Base-by-base conservation (phyloP, 2,113 vertebrate species). In the Cranoglanis bouderius region DNA sequence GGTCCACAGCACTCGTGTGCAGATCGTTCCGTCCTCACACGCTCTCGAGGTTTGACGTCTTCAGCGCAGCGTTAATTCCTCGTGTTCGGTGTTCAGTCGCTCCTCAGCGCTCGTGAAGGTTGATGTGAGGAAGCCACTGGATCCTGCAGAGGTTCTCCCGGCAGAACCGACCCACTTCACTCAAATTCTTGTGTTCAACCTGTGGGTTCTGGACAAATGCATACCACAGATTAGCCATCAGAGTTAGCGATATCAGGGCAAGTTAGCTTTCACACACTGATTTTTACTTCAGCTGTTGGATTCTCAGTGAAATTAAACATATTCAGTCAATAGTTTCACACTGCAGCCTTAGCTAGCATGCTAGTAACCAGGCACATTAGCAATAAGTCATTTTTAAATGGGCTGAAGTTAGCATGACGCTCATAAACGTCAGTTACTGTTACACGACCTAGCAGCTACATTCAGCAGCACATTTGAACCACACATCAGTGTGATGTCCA, bases 121-220 rank as follows among this genome's bases (percentile, higher is more conserved):
- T 92, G 24, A 99, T 94, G 75, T 90, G 96, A 0, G 97, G 97
- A 7, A 98, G 95, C 98, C 97, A 98, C 92, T 98, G 97, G 91
- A 98, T 95, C 40, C 93, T 95, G 24, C 96, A 95, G 0, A 96
- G 95, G 90, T 97, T 97, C 87, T 99, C 97, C 61, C 96, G 94
- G 61, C 97, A 99, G 88, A 97, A 99, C 6, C 84, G 95, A 55
- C 96, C 97, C 51, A 99, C 97, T 87, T 97, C 96, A 0, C 96
- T 96, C 35, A 98, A 70, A 0, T 97, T 96, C 95, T 95, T 96
- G 1, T 96, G 90, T 0, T 98, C 96, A 0, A 95, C 96, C 85
- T 97, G 96, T 0, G 96, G 94, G 72, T 96, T 98, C 98, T 99
- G 8, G 0, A 21, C 8, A 46, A 81, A 91, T 46, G n/a, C 32